Base-by-base conservation (phyloP, 92 coral and sea anemone genomes). In the Hydrozoanthus gracilis region DNA sequence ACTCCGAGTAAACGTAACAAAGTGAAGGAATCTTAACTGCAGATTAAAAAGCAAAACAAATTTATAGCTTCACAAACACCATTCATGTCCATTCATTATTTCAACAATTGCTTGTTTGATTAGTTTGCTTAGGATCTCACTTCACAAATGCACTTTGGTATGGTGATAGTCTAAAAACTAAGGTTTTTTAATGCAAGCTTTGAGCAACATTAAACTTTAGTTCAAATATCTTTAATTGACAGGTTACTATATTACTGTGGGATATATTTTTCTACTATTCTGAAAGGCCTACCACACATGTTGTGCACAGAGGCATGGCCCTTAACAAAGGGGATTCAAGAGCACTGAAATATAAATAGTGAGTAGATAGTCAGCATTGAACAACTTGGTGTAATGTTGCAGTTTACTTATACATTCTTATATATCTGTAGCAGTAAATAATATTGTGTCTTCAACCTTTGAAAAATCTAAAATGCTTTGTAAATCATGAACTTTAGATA, bases 241-340 rank as follows among this genome's bases (percentile, higher is more conserved):
- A 44, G 45, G 50, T 18, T 74, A n/a, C 9, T 10, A 70, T 69
- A 68, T 82, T 44, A 61, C 52, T 44, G 20, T 62, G 62, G 62
- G 75, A 62, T 55, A 77, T 12, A 27, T 27, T 27, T n/a, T 27
- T 67, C 46, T 71, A 61, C 46, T 56, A 79, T 82, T 50, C 64
- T n/a, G 86, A 62, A 80, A 16, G 51, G 86, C 92, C 50, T 92
- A 92, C 95, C 85, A 80, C 85, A 80, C 85, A 80, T 62, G 85
- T 80, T 80, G 85, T 80, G 74, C 75, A 64, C 85, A 80, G 85
- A 80, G 85, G 85, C 85, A 80, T 80, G 85, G 85, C 85, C 39
- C 85, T 80, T 80, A 80, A 80, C 85, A 80, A 80, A 65, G 74
- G 85, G 85, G 74, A 65, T 65, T 66, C 85, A 80, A 80, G 85